These are phyloP conservation scores for Calliphora vomitoria DNA, from an alignment of 2,888 invertebrate genomes.

Conservation along the genomic window DNA sequence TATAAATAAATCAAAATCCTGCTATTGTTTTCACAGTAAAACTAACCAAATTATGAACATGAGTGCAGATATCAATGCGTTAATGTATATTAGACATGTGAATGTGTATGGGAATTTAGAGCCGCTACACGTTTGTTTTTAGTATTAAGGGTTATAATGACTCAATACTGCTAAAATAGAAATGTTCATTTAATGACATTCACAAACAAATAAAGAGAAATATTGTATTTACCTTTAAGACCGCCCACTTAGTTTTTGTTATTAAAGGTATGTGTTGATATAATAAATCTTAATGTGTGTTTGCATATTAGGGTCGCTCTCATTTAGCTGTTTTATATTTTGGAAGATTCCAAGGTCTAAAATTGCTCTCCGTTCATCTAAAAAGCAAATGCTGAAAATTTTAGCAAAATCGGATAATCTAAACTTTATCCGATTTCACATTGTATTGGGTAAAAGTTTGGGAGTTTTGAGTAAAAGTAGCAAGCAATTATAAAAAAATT, in stretches of 20 bases:
- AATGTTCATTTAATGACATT: constrained; percentile 4
- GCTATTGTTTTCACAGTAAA: background rate
- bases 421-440: too few relatives aligned
- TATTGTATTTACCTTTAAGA: background rate
- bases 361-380: too few relatives aligned
- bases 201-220: background rate
- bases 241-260: background rate
- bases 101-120: background rate
- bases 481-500: too few relatives aligned
- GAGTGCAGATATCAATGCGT: background rate
- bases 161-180: constrained; percentile 1
- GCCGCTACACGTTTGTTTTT: background rate
- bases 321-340: too few relatives aligned
- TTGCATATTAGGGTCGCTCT: too few relatives aligned
- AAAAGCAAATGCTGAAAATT: too few relatives aligned
- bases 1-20: background rate
- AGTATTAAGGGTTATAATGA: constrained; percentile 1
- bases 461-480: too few relatives aligned
- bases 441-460: too few relatives aligned
- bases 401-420: too few relatives aligned
- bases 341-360: too few relatives aligned
- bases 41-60: background rate
- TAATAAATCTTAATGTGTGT: background rate
- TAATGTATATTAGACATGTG: background rate
- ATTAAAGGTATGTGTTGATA: background rate